Percentiles rank a stretch among this genome's conserved stretches.
Conservation (phyloP, 2,888 invertebrate genomes). For the Cheilosia pagana region DNA sequence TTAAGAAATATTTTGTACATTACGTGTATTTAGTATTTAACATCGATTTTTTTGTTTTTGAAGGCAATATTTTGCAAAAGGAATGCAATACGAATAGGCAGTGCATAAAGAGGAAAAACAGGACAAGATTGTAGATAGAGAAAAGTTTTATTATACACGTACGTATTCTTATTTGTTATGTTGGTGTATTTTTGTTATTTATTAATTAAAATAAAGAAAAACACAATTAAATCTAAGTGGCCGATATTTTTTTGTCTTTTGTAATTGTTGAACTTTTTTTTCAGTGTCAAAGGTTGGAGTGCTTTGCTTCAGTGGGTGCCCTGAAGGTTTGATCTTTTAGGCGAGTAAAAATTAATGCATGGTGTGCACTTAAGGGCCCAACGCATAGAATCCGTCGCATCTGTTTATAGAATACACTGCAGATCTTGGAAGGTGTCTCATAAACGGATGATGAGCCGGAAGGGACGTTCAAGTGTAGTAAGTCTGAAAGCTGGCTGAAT, state of each 20-base stretch:
- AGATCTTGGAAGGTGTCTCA: too few species aligned
- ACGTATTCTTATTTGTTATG: conserved; percentile 22
- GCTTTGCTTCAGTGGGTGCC: too few species aligned
- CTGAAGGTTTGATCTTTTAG: too few species aligned
- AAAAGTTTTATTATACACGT: conserved; percentile 23
- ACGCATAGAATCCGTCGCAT: too few species aligned
- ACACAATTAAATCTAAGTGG: conserved; percentile 1
- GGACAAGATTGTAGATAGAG: conserved; percentile 30
- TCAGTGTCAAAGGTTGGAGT: too few species aligned
- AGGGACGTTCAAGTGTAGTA: too few species aligned
- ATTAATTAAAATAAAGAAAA: conserved; percentile 48
- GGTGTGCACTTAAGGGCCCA: too few species aligned
- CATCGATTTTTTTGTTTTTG: neutral
- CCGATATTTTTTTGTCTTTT: neutral
- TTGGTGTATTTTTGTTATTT: conserved; percentile 48
- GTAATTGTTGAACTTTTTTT: too few species aligned
- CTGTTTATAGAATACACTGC: too few species aligned
- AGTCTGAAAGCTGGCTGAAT: too few species aligned
- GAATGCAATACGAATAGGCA: neutral
- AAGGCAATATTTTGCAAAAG: neutral
- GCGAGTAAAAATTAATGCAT: too few species aligned
- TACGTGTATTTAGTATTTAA: neutral
- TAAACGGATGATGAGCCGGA: too few species aligned
- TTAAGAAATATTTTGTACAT: conserved; percentile 26
- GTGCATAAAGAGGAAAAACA: neutral